Percentiles rank a stretch among this genome's conserved stretches.
Evolutionary conservation across 2,113 vertebrate species (phyloP).

Genomic region (Uria lomvia): DNA sequence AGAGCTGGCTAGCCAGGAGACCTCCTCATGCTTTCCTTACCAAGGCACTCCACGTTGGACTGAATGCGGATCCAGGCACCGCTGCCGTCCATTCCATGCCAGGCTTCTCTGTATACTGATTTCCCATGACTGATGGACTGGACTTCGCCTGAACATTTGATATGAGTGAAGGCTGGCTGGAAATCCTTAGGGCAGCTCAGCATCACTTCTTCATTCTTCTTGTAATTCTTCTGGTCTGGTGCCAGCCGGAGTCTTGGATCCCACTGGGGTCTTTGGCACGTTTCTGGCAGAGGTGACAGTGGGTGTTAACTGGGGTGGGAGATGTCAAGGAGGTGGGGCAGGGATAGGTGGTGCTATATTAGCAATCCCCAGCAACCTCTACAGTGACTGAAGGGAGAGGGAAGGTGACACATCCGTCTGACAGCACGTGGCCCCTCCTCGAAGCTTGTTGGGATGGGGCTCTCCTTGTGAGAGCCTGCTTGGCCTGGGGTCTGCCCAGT

Average conservation of each 20-base stretch:
- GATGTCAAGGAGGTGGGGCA: too few species aligned
- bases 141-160: background rate
- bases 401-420: too few species aligned
- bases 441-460: too few species aligned
- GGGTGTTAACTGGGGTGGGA: too few species aligned
- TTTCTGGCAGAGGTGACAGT: background rate
- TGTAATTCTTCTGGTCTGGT: background rate
- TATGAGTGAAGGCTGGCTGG: background rate
- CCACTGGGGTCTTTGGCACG: background rate
- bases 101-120: background rate
- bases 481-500: too few species aligned
- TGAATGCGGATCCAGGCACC: background rate
- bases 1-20: background rate
- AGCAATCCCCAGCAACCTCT: too few species aligned
- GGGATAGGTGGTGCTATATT: too few species aligned
- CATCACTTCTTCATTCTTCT: background rate
- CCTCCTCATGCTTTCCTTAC: background rate
- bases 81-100: background rate
- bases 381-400: too few species aligned
- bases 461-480: too few species aligned
- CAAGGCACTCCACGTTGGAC: background rate
- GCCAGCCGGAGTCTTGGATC: background rate
- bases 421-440: too few species aligned
- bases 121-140: background rate
- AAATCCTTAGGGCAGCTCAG: slow-evolving; percentile 10